Base-by-base conservation (phyloP, 2,888 invertebrate species). In the Polymixis flavicincta region DNA sequence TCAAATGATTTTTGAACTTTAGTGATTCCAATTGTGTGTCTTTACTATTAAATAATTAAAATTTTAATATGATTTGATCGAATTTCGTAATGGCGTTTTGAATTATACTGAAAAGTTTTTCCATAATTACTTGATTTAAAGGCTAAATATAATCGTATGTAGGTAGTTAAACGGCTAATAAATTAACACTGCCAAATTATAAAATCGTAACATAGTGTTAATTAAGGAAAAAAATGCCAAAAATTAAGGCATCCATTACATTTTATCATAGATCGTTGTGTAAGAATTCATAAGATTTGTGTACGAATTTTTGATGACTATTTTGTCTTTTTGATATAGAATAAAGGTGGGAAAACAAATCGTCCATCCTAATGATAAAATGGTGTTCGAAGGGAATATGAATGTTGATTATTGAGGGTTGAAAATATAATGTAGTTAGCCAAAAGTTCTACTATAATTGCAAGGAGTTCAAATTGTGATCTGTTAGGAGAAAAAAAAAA, bases 171-270 rank as follows among this genome's bases (percentile, higher is more conserved):
- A 89, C 83, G 89, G 89, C 89, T 90, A 91, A 92, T 92, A 92
- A 94, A 93, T 94, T 93, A 93, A 94, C 96, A 96, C 96, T 95
- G 96, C 95, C 96, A 95, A 92, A 93, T 92, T 94, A 93, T 94
- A 90, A 92, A 92, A 91, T 91, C 91, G 90, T 93, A 86, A 75
- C 65, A 82, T 86, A 93, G 90, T 90, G 90, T 90, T 89, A 91
- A 91, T 90, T 88, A 87, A 84, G 89, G 89, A 88, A 86, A 85
- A 85, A 72, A 84, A 91, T 89, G 92, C 92, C 92, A 93, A 92
- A 87, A 90, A 89, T 83, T 90, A 89, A 85, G 90, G 90, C 90
- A 89, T 89, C 85, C 82, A 88, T 82, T 86, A 86, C 84, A 90
- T 89, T 89, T 88, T 89, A 92, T 87, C 86, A 90, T 92, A 92